These are phyloP conservation scores for Heteronetta atricapilla DNA, from an alignment of 2,113 vertebrate genomes.

Conservation along the genomic window DNA sequence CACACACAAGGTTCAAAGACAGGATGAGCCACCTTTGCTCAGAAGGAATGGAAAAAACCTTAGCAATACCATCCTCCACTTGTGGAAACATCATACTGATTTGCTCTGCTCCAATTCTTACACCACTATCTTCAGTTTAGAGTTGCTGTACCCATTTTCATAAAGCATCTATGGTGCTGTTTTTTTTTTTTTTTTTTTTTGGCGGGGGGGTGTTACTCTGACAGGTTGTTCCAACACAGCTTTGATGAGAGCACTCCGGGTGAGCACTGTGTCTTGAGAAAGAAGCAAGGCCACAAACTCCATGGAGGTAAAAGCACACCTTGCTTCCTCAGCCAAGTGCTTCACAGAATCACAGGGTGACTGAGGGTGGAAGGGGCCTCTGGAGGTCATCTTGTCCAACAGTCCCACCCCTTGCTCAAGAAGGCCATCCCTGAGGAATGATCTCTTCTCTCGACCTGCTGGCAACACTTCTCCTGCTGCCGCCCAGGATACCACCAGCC, in stretches of 20 bases:
- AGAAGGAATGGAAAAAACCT: not conserved
- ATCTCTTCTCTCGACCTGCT: not conserved
- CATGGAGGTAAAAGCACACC: rapidly evolving
- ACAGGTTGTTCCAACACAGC: not conserved
- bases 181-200: not conserved
- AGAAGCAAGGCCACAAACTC: rapidly evolving
- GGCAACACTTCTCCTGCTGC: too few relatives aligned
- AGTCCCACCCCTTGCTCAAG: too few relatives aligned
- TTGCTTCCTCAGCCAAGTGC: not conserved
- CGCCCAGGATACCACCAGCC: too few relatives aligned
- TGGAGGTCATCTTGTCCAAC: too few relatives aligned
- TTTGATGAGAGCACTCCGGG: not conserved
- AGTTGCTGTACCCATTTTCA: not conserved
- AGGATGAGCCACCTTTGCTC: not conserved
- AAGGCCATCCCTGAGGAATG: not conserved
- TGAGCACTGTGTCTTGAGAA: not conserved
- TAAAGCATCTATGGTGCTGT: not conserved
- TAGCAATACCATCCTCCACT: not conserved
- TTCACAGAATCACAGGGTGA: not conserved
- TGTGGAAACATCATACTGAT: rapidly evolving
- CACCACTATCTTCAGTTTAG: not conserved
- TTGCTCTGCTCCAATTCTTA: not conserved
- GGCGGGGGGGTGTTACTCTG: not conserved
- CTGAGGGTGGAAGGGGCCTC: too few relatives aligned
- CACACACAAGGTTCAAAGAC: not conserved